Percentiles rank a stretch among this genome's conserved stretches.
phyloP scores from a whole-genome alignment of 2,888 invertebrate genomes.

The Selenia dentaria region DNA sequence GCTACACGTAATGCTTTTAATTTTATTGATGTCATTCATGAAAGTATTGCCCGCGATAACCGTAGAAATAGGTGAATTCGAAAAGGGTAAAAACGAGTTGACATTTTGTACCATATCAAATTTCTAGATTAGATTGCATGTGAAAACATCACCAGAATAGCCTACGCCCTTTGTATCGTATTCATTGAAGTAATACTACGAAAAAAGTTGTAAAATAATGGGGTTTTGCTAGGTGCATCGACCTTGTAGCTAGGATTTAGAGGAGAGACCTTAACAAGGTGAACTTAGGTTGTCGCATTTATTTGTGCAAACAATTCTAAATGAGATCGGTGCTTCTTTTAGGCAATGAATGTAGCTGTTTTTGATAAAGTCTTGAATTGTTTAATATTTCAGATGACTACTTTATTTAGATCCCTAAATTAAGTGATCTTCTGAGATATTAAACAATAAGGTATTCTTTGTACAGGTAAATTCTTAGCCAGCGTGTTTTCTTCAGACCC shows the following conservation, averaged over 20 bases:
- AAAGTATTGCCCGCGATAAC: too few species aligned
- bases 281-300: conserved; percentile 34
- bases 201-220: background rate
- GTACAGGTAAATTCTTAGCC: too few species aligned
- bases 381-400: too few species aligned
- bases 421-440: too few species aligned
- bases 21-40: too few species aligned
- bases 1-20: too few species aligned
- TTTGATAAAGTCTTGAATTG: too few species aligned
- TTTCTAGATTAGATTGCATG: background rate
- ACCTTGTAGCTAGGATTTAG: conserved; percentile 29
- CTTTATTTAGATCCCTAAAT: too few species aligned
- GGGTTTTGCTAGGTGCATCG: conserved; percentile 14
- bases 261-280: conserved; percentile 38
- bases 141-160: background rate
- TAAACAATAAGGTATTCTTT: too few species aligned
- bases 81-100: too few species aligned
- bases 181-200: background rate
- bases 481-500: background rate
- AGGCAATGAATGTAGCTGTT: conserved; percentile 35
- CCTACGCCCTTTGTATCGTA: background rate
- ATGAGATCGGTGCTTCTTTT: conserved; percentile 43
- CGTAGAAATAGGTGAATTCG: too few species aligned
- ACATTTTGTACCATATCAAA: background rate
- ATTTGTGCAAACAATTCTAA: conserved; percentile 46